Conservation (phyloP, 1,140 invertebrate genomes). For the Apis cerana region DNA sequence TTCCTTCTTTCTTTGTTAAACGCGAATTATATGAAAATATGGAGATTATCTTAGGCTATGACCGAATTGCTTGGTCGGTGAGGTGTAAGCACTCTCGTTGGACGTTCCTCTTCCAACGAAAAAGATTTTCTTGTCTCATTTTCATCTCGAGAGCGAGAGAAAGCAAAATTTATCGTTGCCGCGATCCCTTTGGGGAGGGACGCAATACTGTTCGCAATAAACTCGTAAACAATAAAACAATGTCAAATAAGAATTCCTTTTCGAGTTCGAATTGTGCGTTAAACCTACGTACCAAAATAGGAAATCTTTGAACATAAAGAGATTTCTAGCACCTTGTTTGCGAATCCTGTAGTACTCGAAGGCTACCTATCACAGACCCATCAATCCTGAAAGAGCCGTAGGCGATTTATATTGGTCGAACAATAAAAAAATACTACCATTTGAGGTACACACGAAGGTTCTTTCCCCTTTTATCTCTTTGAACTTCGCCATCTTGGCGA, state of each 20-base stretch:
- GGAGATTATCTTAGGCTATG: slow-evolving; percentile 54
- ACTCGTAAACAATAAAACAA: slow-evolving; percentile 39
- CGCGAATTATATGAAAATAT: slow-evolving; percentile 68
- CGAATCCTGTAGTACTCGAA: slow-evolving; percentile 63
- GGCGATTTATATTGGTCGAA: slow-evolving; percentile 64
- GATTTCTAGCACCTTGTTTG: slow-evolving; percentile 66
- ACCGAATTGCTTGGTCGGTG: slow-evolving; percentile 55
- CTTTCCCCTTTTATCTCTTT: slow-evolving; percentile 25
- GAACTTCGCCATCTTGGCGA: slow-evolving; percentile 1
- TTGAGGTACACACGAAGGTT: slow-evolving; percentile 38
- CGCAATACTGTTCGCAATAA: slow-evolving; percentile 1
- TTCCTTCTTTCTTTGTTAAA: neutral
- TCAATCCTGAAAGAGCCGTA: slow-evolving; percentile 63
- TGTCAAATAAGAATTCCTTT: neutral
- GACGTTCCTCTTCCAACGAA: slow-evolving; percentile 18
- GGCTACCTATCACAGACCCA: slow-evolving; percentile 71
- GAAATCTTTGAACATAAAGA: slow-evolving; percentile 59
- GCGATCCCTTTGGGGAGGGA: slow-evolving; percentile 25
- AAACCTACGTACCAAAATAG: slow-evolving; percentile 61
- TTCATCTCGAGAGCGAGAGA: neutral
- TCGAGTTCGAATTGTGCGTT: slow-evolving; percentile 25
- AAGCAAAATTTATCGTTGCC: slow-evolving; percentile 14
- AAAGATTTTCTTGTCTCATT: neutral
- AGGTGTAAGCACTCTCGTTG: slow-evolving; percentile 36
- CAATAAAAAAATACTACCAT: slow-evolving; percentile 66